phyloP scores from a whole-genome alignment of 2,888 invertebrate species.

The Tachina grossa region DNA sequence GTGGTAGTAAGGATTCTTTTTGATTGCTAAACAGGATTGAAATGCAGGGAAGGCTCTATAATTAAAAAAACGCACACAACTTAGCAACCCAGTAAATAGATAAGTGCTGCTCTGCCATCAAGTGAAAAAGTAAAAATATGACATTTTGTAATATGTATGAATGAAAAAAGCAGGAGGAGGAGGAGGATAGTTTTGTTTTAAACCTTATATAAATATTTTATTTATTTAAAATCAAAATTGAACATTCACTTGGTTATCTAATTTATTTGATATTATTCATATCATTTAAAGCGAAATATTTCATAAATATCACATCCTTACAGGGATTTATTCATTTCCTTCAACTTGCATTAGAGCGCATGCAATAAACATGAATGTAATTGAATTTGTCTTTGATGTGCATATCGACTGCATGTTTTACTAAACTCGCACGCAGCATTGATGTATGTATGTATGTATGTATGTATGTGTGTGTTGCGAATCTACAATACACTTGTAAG shows the following conservation, averaged over 20 bases:
- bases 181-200: no score
- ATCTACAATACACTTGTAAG: neutral
- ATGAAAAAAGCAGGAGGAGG: no score
- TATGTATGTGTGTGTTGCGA: neutral
- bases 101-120: neutral
- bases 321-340: slow-evolving; percentile 26
- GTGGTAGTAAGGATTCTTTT: slow-evolving; percentile 14
- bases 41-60: neutral
- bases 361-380: slow-evolving; percentile 45
- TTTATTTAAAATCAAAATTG: neutral
- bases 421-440: neutral
- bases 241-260: slow-evolving; percentile 15
- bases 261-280: slow-evolving; percentile 3
- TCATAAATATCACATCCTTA: slow-evolving; percentile 4
- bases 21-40: slow-evolving; percentile 1
- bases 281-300: slow-evolving; percentile 24
- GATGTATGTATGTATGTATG: no score
- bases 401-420: slow-evolving; percentile 10
- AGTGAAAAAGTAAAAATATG: no score
- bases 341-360: neutral
- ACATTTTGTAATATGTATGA: no score
- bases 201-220: no score
- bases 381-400: slow-evolving; percentile 47
- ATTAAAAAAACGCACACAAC: neutral
- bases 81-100: slow-evolving; percentile 2